Conservation (phyloP, 2,113 vertebrate species). For the Apeltes quadracus region DNA sequence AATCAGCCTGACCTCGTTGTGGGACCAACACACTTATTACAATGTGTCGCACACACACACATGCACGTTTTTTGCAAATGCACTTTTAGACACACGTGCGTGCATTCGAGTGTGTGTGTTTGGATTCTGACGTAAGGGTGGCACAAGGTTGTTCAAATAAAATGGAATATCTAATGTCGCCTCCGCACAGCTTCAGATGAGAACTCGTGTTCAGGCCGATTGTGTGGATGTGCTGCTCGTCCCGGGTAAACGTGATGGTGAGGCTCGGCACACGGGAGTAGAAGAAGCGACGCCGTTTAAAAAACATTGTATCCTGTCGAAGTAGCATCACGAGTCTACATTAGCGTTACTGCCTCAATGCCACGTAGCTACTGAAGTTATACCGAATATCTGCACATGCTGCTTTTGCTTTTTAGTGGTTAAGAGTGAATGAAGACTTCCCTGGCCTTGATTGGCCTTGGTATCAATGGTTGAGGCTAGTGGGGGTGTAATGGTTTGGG, state of each 20-base stretch:
- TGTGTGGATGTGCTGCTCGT: too few species aligned
- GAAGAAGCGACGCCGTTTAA: too few species aligned
- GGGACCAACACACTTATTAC: conserved; percentile 48
- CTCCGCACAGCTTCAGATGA: background rate
- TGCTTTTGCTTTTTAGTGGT: background rate
- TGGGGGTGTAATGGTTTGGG: too few species aligned
- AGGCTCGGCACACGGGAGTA: too few species aligned
- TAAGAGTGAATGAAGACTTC: background rate
- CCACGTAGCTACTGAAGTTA: too few species aligned
- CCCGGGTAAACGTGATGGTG: background rate
- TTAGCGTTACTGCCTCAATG: background rate
- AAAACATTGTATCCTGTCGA: background rate
- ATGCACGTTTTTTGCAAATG: conserved; percentile 5
- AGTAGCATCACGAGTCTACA: background rate
- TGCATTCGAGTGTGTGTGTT: background rate
- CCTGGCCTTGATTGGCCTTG: too few species aligned
- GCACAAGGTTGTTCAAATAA: background rate
- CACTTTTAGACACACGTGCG: conserved; percentile 1
- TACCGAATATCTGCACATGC: background rate
- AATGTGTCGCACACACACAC: conserved; percentile 8
- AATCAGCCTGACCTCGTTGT: conserved; percentile 68
- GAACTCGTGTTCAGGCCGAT: background rate
- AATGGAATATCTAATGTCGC: background rate
- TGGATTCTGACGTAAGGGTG: background rate
- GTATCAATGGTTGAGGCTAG: too few species aligned